These are phyloP conservation scores for Lordiphosa andalusiaca DNA, from an alignment of 2,888 invertebrate species.

Conservation along the genomic window DNA sequence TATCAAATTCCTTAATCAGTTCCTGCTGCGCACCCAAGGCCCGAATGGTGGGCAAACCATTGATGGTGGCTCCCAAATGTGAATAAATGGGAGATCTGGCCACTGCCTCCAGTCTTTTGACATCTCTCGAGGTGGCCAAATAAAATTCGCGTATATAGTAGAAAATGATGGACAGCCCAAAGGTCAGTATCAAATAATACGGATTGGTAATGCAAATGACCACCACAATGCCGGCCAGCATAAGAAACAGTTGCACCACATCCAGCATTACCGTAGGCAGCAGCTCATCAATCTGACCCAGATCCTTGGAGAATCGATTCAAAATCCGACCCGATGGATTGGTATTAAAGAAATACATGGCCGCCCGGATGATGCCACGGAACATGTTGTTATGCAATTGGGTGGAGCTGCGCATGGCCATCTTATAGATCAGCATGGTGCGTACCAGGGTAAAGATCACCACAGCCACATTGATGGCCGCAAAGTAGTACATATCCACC, in stretches of 20 bases:
- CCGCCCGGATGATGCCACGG: constrained; percentile 86
- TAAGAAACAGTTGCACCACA: constrained; percentile 86
- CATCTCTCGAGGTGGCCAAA: constrained; percentile 88
- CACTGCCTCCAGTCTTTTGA: constrained; percentile 89
- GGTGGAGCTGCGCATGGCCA: constrained; percentile 87
- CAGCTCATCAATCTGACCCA: constrained; percentile 82
- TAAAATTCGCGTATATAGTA: constrained; percentile 88
- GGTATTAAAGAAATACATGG: constrained; percentile 92
- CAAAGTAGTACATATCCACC: constrained; percentile 80
- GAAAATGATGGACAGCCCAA: constrained; percentile 86
- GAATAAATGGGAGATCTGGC: constrained; percentile 96
- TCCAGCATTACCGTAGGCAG: constrained; percentile 78
- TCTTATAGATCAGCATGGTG: constrained; percentile 81
- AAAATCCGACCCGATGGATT: constrained; percentile 91
- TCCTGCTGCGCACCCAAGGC: constrained; percentile 91
- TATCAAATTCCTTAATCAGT: constrained; percentile 89
- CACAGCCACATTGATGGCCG: constrained; percentile 79
- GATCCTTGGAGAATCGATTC: constrained; percentile 93
- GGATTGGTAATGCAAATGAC: constrained; percentile 89
- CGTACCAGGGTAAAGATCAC: constrained; percentile 76
- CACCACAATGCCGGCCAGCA: constrained; percentile 88
- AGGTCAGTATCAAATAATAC: constrained; percentile 86
- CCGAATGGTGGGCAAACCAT: constrained; percentile 94
- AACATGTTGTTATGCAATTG: constrained; percentile 93
- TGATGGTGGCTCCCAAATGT: constrained; percentile 92